Conservation (phyloP, 2,797 vertebrate species). For the Siniperca obscura region DNA sequence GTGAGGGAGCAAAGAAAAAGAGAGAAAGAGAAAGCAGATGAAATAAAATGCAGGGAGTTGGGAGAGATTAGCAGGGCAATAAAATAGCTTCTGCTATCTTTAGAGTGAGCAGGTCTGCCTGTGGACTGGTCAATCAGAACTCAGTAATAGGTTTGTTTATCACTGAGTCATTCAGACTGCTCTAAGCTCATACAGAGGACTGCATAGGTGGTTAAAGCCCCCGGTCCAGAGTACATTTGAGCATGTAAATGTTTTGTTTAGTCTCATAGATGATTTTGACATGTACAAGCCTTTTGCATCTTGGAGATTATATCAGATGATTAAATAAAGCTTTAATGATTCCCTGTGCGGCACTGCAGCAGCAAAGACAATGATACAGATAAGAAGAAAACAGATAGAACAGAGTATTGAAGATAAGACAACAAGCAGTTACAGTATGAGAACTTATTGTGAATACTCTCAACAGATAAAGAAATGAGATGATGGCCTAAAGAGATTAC, state of each 20-base stretch:
- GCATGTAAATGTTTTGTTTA: constrained; percentile 27
- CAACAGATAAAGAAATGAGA: constrained; percentile 13
- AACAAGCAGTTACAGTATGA: constrained; percentile 6
- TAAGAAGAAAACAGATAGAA: constrained; percentile 15
- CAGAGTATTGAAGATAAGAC: constrained; percentile 13
- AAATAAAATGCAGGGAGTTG: constrained; percentile 66
- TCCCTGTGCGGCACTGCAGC: constrained; percentile 1
- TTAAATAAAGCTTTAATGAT: constrained; percentile 40
- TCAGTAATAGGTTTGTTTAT: constrained; percentile 75
- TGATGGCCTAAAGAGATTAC: background rate
- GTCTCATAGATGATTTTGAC: constrained; percentile 14
- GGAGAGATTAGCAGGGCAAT: constrained; percentile 74
- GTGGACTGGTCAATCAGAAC: constrained; percentile 73
- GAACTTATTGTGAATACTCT: background rate
- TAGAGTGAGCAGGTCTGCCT: constrained; percentile 55
- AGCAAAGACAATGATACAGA: constrained; percentile 13
- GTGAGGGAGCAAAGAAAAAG: constrained; percentile 8
- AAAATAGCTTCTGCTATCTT: constrained; percentile 78
- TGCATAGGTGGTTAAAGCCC: constrained; percentile 25
- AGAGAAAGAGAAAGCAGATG: constrained; percentile 34
- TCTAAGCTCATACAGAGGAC: constrained; percentile 31
- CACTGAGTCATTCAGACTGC: constrained; percentile 39
- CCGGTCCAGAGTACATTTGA: constrained; percentile 3
- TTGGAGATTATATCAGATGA: constrained; percentile 39
- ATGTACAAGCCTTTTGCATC: constrained; percentile 1